Evolutionary conservation across 2,113 vertebrate genomes (phyloP), one percentile per base, ranked within the genome.

Genomic region (Oncorhynchus keta): DNA sequence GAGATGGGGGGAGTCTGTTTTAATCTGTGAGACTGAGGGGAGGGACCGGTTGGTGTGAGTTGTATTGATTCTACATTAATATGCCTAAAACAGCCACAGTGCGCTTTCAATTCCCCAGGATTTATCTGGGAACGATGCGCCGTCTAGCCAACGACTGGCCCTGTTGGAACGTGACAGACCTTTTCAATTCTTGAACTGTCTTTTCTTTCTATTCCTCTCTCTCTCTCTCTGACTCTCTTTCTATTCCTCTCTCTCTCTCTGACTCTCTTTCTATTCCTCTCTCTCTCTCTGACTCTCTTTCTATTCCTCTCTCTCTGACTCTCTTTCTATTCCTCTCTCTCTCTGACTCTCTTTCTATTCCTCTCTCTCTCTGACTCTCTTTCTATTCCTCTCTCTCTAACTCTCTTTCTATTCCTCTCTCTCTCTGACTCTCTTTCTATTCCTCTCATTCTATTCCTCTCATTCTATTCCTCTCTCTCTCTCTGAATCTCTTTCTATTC

Each of bases 1-100:
- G 30, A 67, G 65, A 55, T 28, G 9, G 35, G 35, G 8, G 9
- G 39, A 45, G 39, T 11, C 39, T 39, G 39, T 11, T 45, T 45
- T 45, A 45, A 45, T 45, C 39, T 45, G 39, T 73, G 30, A 16
- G 69, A 78, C 72, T 45, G 20, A 68, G 45, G 68, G 68, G 62
- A 32, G 24, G 20, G 6, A 61, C 66, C 30, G 4, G 49, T 66
- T n/a, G 78, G 39, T 61, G 71, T 70, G 76, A 9, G 0, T 32
- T 35, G 30, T 68, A 77, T 82, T 45, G 71, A 81, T 79, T 81
- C 72, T 68, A 77, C 77, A 73, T 81, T 80, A 76, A 85, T 82
- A 82, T 78, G 75, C 74, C 72, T 64, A 76, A 85, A 85, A 82
- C 62, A 68, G 22, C 9, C 9, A 45, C 39, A 11, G 8, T 45